These are phyloP conservation scores for Nymphalis c-album DNA, from an alignment of 2,888 invertebrate species.

Conservation along the genomic window DNA sequence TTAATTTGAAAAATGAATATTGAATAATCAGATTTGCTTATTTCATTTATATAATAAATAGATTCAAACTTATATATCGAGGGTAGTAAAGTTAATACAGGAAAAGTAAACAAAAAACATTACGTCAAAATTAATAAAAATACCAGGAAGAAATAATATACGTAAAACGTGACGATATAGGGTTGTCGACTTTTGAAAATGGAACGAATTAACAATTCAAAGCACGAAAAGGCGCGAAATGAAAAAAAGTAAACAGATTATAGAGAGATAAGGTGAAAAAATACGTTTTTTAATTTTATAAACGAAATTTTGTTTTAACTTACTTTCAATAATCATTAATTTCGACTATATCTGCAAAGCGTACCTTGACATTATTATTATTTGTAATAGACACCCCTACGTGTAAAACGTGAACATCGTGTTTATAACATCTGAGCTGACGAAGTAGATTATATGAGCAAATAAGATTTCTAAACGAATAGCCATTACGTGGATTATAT, in stretches of 20 bases:
- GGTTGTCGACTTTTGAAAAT: not conserved
- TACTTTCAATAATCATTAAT: too few relatives aligned
- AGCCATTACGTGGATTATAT: conserved; percentile 3
- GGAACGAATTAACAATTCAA: too few relatives aligned
- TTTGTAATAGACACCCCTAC: not conserved
- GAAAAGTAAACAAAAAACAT: not conserved
- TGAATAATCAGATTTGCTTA: too few relatives aligned
- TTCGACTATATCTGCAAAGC: too few relatives aligned
- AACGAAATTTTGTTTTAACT: too few relatives aligned
- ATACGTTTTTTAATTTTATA: too few relatives aligned
- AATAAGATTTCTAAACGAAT: conserved; percentile 14
- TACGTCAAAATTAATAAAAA: not conserved
- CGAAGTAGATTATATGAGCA: conserved; percentile 8
- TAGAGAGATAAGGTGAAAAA: too few relatives aligned
- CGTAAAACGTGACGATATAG: not conserved
- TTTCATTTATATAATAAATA: too few relatives aligned
- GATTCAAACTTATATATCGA: too few relatives aligned
- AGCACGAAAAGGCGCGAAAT: too few relatives aligned
- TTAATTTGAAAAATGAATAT: too few relatives aligned
- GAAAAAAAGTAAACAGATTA: too few relatives aligned
- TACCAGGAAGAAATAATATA: not conserved
- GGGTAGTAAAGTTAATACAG: not conserved
- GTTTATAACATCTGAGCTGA: not conserved
- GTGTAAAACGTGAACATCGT: conserved; percentile 2
- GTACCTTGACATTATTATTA: not conserved